Evolutionary conservation across 37 sponge, comb jelly and placozoan species (phyloP).

Genomic region (Halisarca cf. caerulea): DNA sequence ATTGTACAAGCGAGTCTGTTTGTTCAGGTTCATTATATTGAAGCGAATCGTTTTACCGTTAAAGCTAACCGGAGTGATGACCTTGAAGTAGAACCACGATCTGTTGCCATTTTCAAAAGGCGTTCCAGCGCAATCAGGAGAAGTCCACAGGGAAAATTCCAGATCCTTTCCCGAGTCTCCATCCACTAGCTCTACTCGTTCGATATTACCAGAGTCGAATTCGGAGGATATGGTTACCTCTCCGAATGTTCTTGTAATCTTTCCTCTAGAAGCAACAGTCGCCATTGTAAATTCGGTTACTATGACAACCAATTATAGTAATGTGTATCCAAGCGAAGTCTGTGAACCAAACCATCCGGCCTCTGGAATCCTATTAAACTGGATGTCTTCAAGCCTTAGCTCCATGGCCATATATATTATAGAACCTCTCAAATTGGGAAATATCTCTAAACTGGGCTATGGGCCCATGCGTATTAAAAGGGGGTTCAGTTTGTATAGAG

Average conservation of each 20-base stretch:
- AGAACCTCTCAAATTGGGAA: no score
- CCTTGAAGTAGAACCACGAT: slow-evolving; percentile 87
- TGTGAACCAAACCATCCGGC: no score
- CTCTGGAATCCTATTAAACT: no score
- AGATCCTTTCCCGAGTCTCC: neutral
- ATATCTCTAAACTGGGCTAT: no score
- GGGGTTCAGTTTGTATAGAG: no score
- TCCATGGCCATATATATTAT: no score
- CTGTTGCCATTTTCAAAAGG: slow-evolving; percentile 75
- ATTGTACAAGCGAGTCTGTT: slow-evolving; percentile 82
- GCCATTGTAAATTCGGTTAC: no score
- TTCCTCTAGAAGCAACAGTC: no score
- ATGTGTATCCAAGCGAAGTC: no score
- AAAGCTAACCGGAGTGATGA: slow-evolving; percentile 28
- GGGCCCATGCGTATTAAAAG: no score
- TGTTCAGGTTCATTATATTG: slow-evolving; percentile 89
- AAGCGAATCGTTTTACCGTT: slow-evolving; percentile 58
- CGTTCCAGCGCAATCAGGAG: slow-evolving; percentile 92
- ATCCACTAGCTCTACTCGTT: slow-evolving; percentile 43
- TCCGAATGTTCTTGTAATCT: slow-evolving; percentile 56
- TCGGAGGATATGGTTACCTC: slow-evolving; percentile 59
- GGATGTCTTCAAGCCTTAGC: no score
- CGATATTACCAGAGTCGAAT: slow-evolving; percentile 94
- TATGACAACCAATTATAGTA: no score
- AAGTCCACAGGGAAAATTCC: slow-evolving; percentile 91